phyloP scores from a whole-genome alignment of 1,140 invertebrate genomes.

The Ruditapes philippinarum region DNA sequence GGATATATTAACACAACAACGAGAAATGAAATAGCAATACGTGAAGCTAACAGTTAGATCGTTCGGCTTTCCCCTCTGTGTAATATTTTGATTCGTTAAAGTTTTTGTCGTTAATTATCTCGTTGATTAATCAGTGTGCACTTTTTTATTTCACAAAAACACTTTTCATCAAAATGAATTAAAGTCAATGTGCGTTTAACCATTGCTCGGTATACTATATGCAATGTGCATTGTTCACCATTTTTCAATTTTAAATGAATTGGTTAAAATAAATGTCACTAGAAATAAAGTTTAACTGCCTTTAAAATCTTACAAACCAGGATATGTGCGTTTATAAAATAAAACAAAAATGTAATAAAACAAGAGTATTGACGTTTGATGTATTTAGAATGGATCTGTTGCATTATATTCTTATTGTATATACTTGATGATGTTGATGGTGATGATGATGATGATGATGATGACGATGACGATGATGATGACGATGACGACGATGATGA shows the following conservation, averaged over 20 bases:
- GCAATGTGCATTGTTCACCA: not conserved
- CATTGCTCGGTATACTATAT: not conserved
- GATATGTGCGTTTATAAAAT: not conserved
- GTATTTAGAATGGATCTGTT: too few relatives aligned
- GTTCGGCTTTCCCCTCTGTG: not conserved
- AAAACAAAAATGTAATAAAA: constrained; percentile 10
- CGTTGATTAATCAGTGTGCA: constrained; percentile 34
- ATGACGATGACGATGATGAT: too few relatives aligned
- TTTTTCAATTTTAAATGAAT: not conserved
- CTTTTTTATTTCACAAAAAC: constrained; percentile 20
- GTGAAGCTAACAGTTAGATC: too few relatives aligned
- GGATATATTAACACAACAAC: too few relatives aligned
- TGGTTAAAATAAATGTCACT: constrained; percentile 6
- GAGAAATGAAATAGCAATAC: too few relatives aligned
- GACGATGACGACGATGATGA: too few relatives aligned
- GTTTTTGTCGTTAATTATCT: constrained; percentile 45
- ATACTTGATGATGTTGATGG: too few relatives aligned
- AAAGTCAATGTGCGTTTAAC: not conserved
- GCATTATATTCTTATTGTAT: too few relatives aligned
- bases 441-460: too few relatives aligned
- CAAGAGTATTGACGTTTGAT: not conserved
- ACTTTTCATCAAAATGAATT: constrained; percentile 34
- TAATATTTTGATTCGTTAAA: not conserved
- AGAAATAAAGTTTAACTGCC: not conserved
- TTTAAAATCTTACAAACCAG: not conserved